Evolutionary conservation across 2,113 vertebrate genomes (phyloP), one percentile per base, ranked within the genome.

Genomic region (Ellobius talpinus): DNA sequence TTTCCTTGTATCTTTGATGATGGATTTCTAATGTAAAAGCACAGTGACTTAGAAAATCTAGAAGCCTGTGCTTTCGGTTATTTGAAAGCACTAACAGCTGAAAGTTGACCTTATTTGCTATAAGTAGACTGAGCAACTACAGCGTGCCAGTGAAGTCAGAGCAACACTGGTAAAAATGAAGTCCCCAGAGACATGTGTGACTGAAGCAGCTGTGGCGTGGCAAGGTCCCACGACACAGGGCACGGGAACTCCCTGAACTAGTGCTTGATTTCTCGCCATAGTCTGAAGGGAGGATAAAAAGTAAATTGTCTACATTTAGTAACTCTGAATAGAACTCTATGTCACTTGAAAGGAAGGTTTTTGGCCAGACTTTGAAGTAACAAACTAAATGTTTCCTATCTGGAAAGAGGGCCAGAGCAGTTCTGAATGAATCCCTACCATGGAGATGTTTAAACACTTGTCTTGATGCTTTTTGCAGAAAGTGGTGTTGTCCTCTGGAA

Each of bases 391-490:
- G 52, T 95, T 97, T 98, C 91, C 93, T 95, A 9, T 94, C 79
- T 76, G 47, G 87, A 97, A 93, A 88, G 89, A 72, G 31, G 21
- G 90, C 90, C 96, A 97, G 86, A 52, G 13, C 92, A 39, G 96
- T 98, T 94, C 90, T 98, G 94, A 95, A 78, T 95, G 96, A 96
- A 95, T 42, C 73, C 4, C 21, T 16, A 78, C 96, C 42, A 3
- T 81, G 91, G 90, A 93, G 73, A 98, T 97, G 89, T 91, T 92
- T 96, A 94, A 97, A 88, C 87, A 17, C 94, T 24, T 31, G 85
- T 0, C 0, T 58, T 97, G 94, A 97, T 97, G 47, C 13, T 7
- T 98, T 98, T 95, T 95, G 89, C 97, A 98, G 97, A 95, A 39
- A 7, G 47, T 78, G 96, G 39, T 52, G 47, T 87, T 92, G 65